Percentiles rank a stretch among this genome's conserved stretches.
These are phyloP conservation scores for Synergus itoensis DNA, from an alignment of 2,888 invertebrate genomes.

Conservation along the genomic window DNA sequence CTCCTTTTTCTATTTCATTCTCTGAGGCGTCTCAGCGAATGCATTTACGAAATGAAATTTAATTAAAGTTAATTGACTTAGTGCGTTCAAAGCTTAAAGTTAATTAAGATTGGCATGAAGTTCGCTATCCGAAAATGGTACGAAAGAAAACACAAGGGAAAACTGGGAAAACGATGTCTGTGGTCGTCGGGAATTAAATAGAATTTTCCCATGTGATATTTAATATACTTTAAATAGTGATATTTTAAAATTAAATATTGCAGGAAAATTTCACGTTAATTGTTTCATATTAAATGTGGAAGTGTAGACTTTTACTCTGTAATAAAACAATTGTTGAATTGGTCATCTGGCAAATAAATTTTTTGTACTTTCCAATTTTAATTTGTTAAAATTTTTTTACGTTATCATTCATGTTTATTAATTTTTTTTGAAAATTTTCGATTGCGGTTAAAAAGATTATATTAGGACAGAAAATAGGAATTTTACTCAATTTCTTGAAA, in stretches of 20 bases:
- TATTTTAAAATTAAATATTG: not conserved
- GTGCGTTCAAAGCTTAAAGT: slow-evolving; percentile 22
- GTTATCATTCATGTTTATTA: no score
- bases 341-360: no score
- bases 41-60: slow-evolving; percentile 27
- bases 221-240: not conserved
- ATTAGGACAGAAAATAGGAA: no score
- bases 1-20: slow-evolving; percentile 11
- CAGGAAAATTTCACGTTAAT: not conserved
- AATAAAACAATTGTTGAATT: no score
- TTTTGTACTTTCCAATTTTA: no score
- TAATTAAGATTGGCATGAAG: slow-evolving; percentile 18
- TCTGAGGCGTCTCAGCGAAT: not conserved
- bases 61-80: slow-evolving; percentile 27
- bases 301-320: no score
- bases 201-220: not conserved
- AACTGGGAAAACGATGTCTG: not conserved
- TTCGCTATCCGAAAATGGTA: slow-evolving; percentile 21
- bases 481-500: no score
- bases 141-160: slow-evolving; percentile 7
- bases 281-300: not conserved
- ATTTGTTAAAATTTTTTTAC: no score
- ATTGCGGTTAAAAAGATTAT: no score
- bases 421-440: no score
- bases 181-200: not conserved